phyloP scores from a whole-genome alignment of 2,113 vertebrate genomes.

The Catharus fuscescens region DNA sequence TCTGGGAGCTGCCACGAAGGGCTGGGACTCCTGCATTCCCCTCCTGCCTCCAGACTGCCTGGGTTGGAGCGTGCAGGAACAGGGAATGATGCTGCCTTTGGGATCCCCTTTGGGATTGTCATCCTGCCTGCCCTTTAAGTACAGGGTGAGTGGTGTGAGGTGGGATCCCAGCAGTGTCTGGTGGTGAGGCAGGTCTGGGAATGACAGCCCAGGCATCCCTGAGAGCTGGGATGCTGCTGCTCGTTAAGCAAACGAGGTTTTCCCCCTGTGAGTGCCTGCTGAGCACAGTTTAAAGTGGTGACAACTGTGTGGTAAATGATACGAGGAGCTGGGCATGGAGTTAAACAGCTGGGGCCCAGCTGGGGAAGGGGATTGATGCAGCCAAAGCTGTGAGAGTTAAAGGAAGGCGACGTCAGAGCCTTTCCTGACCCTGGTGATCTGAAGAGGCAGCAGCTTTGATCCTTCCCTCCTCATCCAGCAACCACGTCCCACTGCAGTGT shows the following conservation, averaged over 20 bases:
- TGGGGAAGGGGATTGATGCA: neutral
- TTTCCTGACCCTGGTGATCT: accelerated
- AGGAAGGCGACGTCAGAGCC: accelerated
- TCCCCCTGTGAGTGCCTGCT: neutral
- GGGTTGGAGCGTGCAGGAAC: accelerated
- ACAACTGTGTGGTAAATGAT: neutral
- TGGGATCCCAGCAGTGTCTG: neutral
- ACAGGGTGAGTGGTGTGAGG: accelerated
- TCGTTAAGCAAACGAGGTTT: neutral
- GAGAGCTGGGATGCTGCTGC: neutral
- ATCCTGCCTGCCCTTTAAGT: neutral
- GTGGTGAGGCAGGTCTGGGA: neutral
- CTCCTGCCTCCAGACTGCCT: neutral
- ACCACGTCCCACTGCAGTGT: accelerated
- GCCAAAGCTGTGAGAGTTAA: neutral
- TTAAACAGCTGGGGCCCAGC: neutral
- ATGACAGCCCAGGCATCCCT: neutral
- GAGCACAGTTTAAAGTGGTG: neutral
- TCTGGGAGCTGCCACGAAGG: accelerated
- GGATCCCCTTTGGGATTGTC: neutral
- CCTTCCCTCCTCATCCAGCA: neutral
- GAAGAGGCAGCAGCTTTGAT: neutral
- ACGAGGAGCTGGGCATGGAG: neutral
- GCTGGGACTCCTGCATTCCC: neutral
- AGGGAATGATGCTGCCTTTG: neutral